These are phyloP conservation scores for Chorisops tibialis DNA, from an alignment of 2,888 invertebrate species.

Conservation along the genomic window DNA sequence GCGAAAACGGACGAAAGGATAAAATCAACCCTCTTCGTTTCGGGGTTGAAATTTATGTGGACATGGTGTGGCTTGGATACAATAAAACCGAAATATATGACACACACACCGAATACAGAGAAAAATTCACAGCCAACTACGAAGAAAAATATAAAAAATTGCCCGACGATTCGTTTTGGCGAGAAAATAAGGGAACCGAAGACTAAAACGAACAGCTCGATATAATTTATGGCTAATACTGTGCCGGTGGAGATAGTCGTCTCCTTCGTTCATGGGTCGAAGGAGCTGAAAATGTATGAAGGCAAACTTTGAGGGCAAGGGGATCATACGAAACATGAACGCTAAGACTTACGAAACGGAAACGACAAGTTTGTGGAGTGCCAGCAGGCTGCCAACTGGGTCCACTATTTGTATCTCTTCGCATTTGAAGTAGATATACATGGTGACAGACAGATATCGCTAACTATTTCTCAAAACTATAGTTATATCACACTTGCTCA, in stretches of 20 bases:
- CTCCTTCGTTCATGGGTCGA: not conserved
- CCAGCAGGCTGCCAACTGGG: constrained; percentile 25
- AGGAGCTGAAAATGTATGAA: not conserved
- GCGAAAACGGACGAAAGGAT: not conserved
- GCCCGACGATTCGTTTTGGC: constrained; percentile 25
- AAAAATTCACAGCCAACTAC: constrained; percentile 10
- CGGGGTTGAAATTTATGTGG: constrained; percentile 5
- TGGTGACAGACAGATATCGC: too few relatives aligned
- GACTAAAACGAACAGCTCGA: constrained; percentile 26
- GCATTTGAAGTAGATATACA: too few relatives aligned
- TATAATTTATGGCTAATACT: constrained; percentile 33
- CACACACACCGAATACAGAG: constrained; percentile 28
- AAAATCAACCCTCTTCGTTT: not conserved
- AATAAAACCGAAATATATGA: constrained; percentile 31
- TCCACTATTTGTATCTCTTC: too few relatives aligned
- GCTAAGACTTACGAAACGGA: not conserved
- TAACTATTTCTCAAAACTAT: too few relatives aligned
- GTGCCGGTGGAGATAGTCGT: constrained; percentile 17
- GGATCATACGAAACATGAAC: too few relatives aligned
- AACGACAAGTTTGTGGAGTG: not conserved
- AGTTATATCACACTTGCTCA: too few relatives aligned
- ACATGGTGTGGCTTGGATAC: constrained; percentile 26
- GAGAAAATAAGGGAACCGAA: constrained; percentile 9
- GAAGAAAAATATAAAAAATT: constrained; percentile 30
- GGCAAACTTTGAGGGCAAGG: too few relatives aligned